Conservation (phyloP, 2,888 invertebrate genomes). For the Clostera curtula region DNA sequence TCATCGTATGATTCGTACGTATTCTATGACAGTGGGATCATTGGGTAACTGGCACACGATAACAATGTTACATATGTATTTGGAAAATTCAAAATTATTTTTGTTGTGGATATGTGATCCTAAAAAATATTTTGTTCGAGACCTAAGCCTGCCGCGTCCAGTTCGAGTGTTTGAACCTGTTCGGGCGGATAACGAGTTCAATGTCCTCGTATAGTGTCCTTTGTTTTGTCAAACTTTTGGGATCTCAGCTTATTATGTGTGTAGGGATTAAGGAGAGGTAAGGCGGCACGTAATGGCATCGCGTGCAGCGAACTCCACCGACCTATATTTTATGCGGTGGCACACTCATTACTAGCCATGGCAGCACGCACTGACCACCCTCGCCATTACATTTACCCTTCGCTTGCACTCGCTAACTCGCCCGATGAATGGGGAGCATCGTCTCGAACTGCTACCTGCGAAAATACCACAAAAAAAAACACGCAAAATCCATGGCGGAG, state of each 20-base stretch:
- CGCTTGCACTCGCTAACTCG: slow-evolving; percentile 19
- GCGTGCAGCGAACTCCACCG: slow-evolving; percentile 63
- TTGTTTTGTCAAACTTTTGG: too few relatives aligned
- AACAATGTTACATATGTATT: neutral
- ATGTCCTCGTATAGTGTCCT: too few relatives aligned
- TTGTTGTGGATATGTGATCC: too few relatives aligned
- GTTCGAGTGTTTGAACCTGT: too few relatives aligned
- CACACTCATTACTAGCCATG: slow-evolving; percentile 51
- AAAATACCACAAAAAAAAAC: slow-evolving; percentile 55
- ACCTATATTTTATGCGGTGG: slow-evolving; percentile 72
- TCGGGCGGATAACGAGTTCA: too few relatives aligned
- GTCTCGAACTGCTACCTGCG: slow-evolving; percentile 56
- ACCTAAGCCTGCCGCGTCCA: too few relatives aligned
- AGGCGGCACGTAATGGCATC: slow-evolving; percentile 38
- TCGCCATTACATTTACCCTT: slow-evolving; percentile 31
- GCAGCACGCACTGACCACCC: slow-evolving; percentile 50
- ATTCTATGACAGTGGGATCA: slow-evolving; percentile 6
- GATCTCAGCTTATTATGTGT: too few relatives aligned
- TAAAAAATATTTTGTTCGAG: too few relatives aligned
- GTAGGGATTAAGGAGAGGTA: slow-evolving; percentile 37
- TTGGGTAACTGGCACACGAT: neutral
- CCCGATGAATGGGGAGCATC: slow-evolving; percentile 39
- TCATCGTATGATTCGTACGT: slow-evolving; percentile 13
- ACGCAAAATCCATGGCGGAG: slow-evolving; percentile 48
- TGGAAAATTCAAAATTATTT: too few relatives aligned